Conservation (phyloP, 2,888 invertebrate species). For the Hoplodrina blanda region DNA sequence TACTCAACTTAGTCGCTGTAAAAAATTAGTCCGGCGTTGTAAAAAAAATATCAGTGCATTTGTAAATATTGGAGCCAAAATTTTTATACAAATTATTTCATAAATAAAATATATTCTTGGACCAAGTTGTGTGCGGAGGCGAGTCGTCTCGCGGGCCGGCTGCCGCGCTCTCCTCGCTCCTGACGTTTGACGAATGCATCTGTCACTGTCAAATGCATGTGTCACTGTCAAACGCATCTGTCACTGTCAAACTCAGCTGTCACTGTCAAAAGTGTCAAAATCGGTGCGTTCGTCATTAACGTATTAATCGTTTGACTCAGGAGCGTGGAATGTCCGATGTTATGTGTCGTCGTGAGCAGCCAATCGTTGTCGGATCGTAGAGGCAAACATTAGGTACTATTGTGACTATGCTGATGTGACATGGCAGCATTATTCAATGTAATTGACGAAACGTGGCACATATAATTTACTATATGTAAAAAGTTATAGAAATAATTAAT, state of each 20-base stretch:
- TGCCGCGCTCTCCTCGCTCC: slow-evolving; percentile 47
- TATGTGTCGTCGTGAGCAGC: slow-evolving; percentile 62
- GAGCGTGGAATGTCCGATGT: slow-evolving; percentile 50
- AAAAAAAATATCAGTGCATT: slow-evolving; percentile 84
- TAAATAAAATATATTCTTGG: slow-evolving; percentile 82
- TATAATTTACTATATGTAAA: slow-evolving; percentile 89
- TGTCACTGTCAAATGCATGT: slow-evolving; percentile 27
- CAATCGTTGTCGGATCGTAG: slow-evolving; percentile 82
- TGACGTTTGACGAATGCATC: slow-evolving; percentile 36
- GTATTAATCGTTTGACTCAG: slow-evolving; percentile 25
- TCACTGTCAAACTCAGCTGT: slow-evolving; percentile 21
- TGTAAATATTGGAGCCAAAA: slow-evolving; percentile 90
- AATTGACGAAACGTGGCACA: slow-evolving; percentile 88
- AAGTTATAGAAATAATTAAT: slow-evolving; percentile 91
- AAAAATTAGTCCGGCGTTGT: slow-evolving; percentile 87
- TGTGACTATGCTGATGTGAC: slow-evolving; percentile 83
- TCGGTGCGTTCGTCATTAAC: slow-evolving; percentile 40
- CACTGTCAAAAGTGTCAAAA: slow-evolving; percentile 14
- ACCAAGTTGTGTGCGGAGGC: slow-evolving; percentile 78
- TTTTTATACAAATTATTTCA: slow-evolving; percentile 89
- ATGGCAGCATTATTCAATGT: slow-evolving; percentile 88
- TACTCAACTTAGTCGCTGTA: slow-evolving; percentile 84
- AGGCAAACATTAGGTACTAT: slow-evolving; percentile 87
- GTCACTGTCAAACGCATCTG: slow-evolving; percentile 18
- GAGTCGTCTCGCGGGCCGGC: slow-evolving; percentile 66